A percentile compares a stretch with the other conserved stretches of the same genome.
These are phyloP conservation scores for Pelobates fuscus DNA, from an alignment of 2,113 vertebrate genomes.

Conservation along the genomic window DNA sequence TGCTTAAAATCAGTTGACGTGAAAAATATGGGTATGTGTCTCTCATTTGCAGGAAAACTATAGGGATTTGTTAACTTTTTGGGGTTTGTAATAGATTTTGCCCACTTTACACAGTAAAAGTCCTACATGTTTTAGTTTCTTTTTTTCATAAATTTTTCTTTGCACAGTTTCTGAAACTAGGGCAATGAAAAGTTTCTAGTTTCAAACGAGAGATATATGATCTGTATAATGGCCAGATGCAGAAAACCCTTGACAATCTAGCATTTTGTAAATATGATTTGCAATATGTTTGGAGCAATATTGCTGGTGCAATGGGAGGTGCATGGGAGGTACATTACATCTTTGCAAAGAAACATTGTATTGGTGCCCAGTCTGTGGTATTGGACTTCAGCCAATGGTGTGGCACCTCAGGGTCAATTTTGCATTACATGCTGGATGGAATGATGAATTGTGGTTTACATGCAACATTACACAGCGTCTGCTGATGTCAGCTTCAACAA, in stretches of 20 bases:
- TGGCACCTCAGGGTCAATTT: conserved; percentile 55
- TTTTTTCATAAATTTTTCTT: too few relatives aligned
- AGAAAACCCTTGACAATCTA: neutral
- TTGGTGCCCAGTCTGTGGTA: conserved; percentile 63
- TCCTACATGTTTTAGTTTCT: too few relatives aligned
- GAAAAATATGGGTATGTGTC: too few relatives aligned
- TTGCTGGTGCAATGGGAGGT: conserved; percentile 49
- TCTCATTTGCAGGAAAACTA: too few relatives aligned
- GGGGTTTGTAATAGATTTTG: too few relatives aligned
- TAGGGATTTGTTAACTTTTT: too few relatives aligned
- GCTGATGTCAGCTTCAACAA: conserved; percentile 63
- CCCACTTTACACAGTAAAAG: too few relatives aligned
- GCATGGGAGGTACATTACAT: conserved; percentile 41
- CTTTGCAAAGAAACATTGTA: conserved; percentile 58
- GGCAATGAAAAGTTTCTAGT: too few relatives aligned
- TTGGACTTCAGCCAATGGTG: conserved; percentile 55
- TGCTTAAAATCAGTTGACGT: too few relatives aligned
- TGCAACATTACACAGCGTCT: conserved; percentile 64
- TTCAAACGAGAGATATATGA: neutral
- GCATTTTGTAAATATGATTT: conserved; percentile 54
- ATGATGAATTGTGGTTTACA: conserved; percentile 67
- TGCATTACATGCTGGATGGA: conserved; percentile 58
- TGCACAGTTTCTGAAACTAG: too few relatives aligned
- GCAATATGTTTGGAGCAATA: conserved; percentile 50
- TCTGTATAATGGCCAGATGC: conserved; percentile 54